Conservation (phyloP, 2,888 invertebrate species). For the Fragum whitleyi region DNA sequence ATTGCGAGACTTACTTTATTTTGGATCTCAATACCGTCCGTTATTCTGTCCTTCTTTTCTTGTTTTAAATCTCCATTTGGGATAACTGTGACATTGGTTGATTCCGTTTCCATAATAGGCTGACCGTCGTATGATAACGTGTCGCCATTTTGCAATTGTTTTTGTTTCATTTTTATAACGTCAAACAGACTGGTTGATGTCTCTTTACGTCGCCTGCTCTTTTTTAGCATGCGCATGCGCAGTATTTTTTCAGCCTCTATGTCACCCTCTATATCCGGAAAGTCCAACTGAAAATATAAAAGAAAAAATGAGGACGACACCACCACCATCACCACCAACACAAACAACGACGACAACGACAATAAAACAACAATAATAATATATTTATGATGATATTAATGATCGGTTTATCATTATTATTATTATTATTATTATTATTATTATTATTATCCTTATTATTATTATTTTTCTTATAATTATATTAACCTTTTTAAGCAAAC, state of each 20-base stretch:
- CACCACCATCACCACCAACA: no score
- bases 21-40: background rate
- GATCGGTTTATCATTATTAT: no score
- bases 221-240: conserved; percentile 48
- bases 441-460: no score
- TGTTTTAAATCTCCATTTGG: background rate
- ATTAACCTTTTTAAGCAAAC: no score
- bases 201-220: conserved; percentile 39
- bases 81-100: background rate
- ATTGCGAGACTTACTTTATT: background rate
- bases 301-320: no score
- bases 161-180: conserved; percentile 24
- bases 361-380: no score
- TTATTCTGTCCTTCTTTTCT: background rate
- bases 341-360: no score
- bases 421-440: no score
- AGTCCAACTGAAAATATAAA: conserved; percentile 24
- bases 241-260: conserved; percentile 49
- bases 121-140: background rate
- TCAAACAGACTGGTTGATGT: background rate
- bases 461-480: no score
- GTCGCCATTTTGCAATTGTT: background rate
- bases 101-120: background rate
- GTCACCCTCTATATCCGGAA: conserved; percentile 17
- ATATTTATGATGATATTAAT: no score